Conservation (phyloP, 1,140 invertebrate genomes). For the Pomacea maculata region DNA sequence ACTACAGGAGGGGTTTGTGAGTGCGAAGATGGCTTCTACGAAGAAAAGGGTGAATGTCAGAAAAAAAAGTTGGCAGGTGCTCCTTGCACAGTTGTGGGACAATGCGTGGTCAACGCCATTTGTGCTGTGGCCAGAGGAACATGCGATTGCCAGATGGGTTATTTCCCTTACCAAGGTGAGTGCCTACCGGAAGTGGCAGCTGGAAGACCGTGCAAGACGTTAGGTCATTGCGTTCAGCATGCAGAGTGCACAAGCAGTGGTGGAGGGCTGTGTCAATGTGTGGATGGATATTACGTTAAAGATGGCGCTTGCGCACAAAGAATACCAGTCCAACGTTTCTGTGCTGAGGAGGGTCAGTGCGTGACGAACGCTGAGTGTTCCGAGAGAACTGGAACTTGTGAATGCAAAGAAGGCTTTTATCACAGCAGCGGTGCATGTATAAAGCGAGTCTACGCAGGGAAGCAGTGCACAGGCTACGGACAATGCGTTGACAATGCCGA, state of each 20-base stretch:
- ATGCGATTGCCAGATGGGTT: conserved; percentile 21
- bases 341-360: conserved; percentile 15
- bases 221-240: conserved; percentile 16
- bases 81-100: conserved; percentile 17
- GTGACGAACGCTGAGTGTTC: conserved; percentile 17
- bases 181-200: conserved; percentile 3
- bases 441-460: conserved; percentile 10
- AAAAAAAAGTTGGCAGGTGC: conserved; percentile 14
- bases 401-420: conserved; percentile 24
- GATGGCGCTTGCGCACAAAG: conserved; percentile 19
- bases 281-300: conserved; percentile 17
- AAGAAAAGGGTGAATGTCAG: conserved; percentile 4
- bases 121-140: conserved; percentile 16
- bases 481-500: conserved; percentile 20
- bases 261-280: conserved; percentile 20
- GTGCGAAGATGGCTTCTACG: conserved; percentile 21
- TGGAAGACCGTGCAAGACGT: conserved; percentile 14
- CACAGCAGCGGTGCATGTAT: conserved; percentile 15
- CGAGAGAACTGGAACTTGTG: conserved; percentile 6
- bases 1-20: conserved; percentile 14
- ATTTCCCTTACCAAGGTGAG: conserved; percentile 13
- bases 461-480: conserved; percentile 6
- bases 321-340: conserved; percentile 19
- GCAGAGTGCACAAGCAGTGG: conserved; percentile 27
- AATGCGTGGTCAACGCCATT: conserved; percentile 25